Percentiles rank a stretch among this genome's conserved stretches.
These are phyloP conservation scores for Hippocampus comes DNA, from an alignment of 2,113 vertebrate species.

Conservation along the genomic window DNA sequence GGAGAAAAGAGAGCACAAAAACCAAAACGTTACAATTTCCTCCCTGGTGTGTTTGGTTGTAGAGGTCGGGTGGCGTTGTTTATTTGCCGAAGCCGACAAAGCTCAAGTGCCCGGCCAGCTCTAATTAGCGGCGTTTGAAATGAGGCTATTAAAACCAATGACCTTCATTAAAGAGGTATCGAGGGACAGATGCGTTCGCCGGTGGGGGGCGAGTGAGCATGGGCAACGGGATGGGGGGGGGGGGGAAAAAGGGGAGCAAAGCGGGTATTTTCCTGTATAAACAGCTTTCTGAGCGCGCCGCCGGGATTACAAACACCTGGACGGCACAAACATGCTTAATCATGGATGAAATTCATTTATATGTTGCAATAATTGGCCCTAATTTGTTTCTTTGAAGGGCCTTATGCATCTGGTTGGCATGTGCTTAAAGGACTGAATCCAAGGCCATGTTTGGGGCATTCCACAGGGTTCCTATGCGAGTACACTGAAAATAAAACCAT, in stretches of 20 bases:
- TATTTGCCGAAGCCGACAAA: slow-evolving; percentile 69
- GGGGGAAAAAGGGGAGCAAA: too few relatives aligned
- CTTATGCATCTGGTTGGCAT: slow-evolving; percentile 70
- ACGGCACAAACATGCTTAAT: slow-evolving; percentile 66
- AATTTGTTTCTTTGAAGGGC: slow-evolving; percentile 77
- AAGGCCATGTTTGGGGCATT: not conserved
- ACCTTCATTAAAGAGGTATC: slow-evolving; percentile 71
- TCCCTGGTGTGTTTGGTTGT: not conserved
- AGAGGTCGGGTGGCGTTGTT: slow-evolving; percentile 31
- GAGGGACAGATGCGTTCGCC: slow-evolving; percentile 63
- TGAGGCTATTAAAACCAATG: slow-evolving; percentile 76
- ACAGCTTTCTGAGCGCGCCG: slow-evolving; percentile 47
- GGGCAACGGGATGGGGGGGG: slow-evolving; percentile 10
- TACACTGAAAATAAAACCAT: slow-evolving; percentile 46
- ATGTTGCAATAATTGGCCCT: slow-evolving; percentile 74
- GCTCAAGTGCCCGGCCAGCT: slow-evolving; percentile 50
- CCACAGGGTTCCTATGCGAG: slow-evolving; percentile 33
- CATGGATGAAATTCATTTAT: slow-evolving; percentile 78
- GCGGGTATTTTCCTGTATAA: slow-evolving; percentile 55
- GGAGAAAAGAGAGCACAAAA: not conserved
- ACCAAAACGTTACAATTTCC: not conserved
- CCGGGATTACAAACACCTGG: slow-evolving; percentile 78
- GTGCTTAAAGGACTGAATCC: slow-evolving; percentile 28
- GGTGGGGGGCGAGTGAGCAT: slow-evolving; percentile 20
- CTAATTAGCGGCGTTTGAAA: slow-evolving; percentile 71